Conservation (phyloP, 2,888 invertebrate species). For the Clitarchus hookeri region DNA sequence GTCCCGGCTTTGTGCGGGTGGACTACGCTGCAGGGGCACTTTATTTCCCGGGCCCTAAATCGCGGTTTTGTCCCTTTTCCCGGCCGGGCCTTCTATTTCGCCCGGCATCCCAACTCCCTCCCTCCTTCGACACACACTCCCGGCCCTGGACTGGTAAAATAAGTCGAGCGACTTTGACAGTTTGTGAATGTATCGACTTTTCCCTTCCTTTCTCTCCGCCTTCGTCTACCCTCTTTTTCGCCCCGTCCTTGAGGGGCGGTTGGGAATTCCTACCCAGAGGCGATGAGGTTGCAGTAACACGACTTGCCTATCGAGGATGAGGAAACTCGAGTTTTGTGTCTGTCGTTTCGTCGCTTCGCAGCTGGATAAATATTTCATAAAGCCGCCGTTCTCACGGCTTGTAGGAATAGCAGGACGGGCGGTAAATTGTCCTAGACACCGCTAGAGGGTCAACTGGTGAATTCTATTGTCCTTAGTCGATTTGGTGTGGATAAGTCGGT, state of each 20-base stretch:
- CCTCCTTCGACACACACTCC: background rate
- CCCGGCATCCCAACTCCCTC: background rate
- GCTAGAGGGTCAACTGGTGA: too few species aligned
- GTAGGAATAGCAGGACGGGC: background rate
- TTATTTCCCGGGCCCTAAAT: background rate
- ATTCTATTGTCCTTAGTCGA: too few species aligned
- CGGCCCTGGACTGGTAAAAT: background rate
- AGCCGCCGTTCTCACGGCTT: background rate
- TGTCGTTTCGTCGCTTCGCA: background rate
- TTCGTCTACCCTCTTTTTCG: background rate
- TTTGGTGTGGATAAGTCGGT: too few species aligned
- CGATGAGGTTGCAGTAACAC: background rate
- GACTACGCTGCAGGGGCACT: conserved; percentile 14
- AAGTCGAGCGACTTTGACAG: conserved; percentile 5
- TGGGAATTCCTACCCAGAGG: background rate
- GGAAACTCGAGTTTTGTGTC: background rate
- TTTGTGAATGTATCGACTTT: background rate
- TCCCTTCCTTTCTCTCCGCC: background rate
- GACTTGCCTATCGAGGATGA: background rate
- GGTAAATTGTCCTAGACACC: too few species aligned
- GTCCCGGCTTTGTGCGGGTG: background rate
- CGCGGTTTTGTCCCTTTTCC: conserved; percentile 6
- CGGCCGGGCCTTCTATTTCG: background rate
- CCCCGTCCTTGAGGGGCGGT: background rate
- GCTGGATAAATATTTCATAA: conserved; percentile 2